Conservation (phyloP, 2,888 invertebrate genomes). For the Melolontha melolontha region DNA sequence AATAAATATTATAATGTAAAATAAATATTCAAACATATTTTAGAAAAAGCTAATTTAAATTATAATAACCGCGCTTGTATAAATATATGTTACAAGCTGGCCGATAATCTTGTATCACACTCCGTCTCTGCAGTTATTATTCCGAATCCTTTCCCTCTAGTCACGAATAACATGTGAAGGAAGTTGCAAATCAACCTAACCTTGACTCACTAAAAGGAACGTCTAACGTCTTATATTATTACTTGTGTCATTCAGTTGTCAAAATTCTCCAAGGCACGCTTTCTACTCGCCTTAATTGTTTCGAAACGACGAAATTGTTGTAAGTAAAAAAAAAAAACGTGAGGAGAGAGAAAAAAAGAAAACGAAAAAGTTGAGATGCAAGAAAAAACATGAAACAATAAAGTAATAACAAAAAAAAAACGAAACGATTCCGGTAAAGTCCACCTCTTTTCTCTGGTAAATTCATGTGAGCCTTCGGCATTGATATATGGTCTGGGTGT, state of each 20-base stretch:
- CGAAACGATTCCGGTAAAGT: conserved; percentile 24
- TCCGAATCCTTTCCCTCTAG: conserved; percentile 17
- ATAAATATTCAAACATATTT: too few relatives aligned
- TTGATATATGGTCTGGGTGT: conserved; percentile 45
- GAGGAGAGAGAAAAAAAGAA: background rate
- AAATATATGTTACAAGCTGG: too few relatives aligned
- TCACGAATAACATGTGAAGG: conserved; percentile 35
- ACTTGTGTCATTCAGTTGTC: conserved; percentile 34
- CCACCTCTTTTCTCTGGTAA: conserved; percentile 18
- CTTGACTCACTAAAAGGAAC: conserved; percentile 26
- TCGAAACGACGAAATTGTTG: background rate
- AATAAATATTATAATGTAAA: too few relatives aligned
- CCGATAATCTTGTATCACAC: too few relatives aligned
- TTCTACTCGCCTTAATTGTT: conserved; percentile 28
- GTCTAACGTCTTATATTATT: conserved; percentile 15
- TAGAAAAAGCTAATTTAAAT: too few relatives aligned
- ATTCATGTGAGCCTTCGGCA: conserved; percentile 13
- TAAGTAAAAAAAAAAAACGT: background rate
- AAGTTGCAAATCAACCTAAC: conserved; percentile 37
- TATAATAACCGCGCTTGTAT: too few relatives aligned
- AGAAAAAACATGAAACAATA: conserved; percentile 14
- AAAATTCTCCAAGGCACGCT: conserved; percentile 34
- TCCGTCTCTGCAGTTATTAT: conserved; percentile 6
- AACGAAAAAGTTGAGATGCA: background rate
- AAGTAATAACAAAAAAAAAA: conserved; percentile 14